Evolutionary conservation across 2,113 vertebrate genomes (phyloP).

Genomic region (Danionella cerebrum): DNA sequence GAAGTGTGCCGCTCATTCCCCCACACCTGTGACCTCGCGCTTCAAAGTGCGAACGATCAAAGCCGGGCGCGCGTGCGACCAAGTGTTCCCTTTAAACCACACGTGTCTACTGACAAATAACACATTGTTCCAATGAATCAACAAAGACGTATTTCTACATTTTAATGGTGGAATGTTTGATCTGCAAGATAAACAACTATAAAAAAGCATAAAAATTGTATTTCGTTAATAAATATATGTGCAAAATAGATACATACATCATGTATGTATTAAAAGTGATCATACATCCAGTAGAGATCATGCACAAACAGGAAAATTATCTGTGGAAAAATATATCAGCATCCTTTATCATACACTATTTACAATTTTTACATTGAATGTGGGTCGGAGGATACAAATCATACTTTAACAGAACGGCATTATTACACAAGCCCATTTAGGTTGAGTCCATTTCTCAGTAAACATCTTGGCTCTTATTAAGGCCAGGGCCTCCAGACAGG

Average conservation of each 20-base stretch:
- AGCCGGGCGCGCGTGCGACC: background rate
- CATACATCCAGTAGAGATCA: slow-evolving; percentile 1
- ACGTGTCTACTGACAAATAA: too few species aligned
- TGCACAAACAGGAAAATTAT: background rate
- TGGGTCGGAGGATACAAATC: background rate
- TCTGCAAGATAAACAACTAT: background rate
- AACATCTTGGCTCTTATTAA: background rate
- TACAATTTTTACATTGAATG: slow-evolving; percentile 14
- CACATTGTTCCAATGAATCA: background rate
- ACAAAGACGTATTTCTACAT: background rate
- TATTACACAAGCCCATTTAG: slow-evolving; percentile 22
- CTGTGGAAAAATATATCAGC: slow-evolving; percentile 1
- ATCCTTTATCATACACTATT: slow-evolving; percentile 31
- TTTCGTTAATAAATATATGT: slow-evolving; percentile 36
- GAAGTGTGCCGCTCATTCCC: background rate
- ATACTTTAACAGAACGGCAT: too few species aligned
- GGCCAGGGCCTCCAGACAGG: slow-evolving; percentile 38
- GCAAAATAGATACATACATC: slow-evolving; percentile 32
- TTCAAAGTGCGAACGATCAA: background rate
- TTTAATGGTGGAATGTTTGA: slow-evolving; percentile 30
- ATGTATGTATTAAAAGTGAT: background rate
- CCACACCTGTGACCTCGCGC: too few species aligned
- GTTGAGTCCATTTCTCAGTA: slow-evolving; percentile 3
- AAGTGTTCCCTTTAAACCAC: too few species aligned
- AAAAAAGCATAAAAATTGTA: background rate